Evolutionary conservation across 2,113 vertebrate species (phyloP).

Genomic region (Thamnophis sirtalis): DNA sequence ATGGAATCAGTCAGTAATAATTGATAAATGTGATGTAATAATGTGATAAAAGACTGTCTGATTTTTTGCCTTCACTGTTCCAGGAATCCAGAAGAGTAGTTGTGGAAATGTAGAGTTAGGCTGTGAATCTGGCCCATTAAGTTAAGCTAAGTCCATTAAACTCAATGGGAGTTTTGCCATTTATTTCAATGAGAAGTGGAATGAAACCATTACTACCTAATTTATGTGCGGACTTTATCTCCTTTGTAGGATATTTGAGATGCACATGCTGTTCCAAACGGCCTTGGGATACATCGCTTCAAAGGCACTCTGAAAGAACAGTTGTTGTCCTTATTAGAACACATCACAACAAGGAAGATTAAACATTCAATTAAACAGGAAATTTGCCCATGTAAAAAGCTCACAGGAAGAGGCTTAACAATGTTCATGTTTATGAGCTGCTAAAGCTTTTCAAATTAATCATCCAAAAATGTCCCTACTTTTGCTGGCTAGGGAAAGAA

Average conservation of each 20-base stretch:
- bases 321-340: conserved; percentile 47
- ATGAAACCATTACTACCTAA: neutral
- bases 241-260: conserved; percentile 32
- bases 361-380: conserved; percentile 62
- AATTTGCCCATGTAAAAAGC: conserved; percentile 46
- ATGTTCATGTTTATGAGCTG: conserved; percentile 49
- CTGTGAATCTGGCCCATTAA: neutral
- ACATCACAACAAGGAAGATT: conserved; percentile 47
- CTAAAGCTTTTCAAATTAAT: conserved; percentile 50
- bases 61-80: neutral
- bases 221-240: conserved; percentile 22
- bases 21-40: neutral
- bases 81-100: neutral
- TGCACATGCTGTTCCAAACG: conserved; percentile 21
- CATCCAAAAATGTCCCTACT: conserved; percentile 40
- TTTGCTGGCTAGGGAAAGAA: conserved; percentile 47
- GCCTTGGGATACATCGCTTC: conserved; percentile 32
- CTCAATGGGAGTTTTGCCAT: neutral
- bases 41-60: neutral
- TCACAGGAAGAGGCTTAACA: conserved; percentile 46
- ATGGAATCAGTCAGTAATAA: neutral
- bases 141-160: neutral
- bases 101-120: neutral
- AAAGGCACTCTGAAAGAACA: conserved; percentile 40
- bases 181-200: neutral